Evolutionary conservation across 2,797 vertebrate species (phyloP), one percentile per base, ranked within the genome.

Genomic region (Sebastes diploproa): DNA sequence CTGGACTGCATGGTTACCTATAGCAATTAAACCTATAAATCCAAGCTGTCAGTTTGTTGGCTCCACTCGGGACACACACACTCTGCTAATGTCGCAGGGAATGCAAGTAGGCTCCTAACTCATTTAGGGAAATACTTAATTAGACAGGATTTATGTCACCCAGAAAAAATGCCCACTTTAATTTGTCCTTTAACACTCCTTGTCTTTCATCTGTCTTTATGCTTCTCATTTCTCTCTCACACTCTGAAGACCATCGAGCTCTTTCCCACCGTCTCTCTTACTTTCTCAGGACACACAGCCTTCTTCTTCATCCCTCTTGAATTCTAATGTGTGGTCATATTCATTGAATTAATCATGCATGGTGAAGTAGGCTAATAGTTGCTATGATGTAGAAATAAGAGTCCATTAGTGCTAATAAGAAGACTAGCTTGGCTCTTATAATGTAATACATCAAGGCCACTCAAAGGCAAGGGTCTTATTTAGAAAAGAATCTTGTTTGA

Each of bases 1-100:
- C 6, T 62, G 60, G 97, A 98, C 97, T 97, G 97, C 97, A 97
- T 97, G 96, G 96, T 97, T 97, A 98, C 97, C 96, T 96, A 95
- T 95, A 96, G 96, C 97, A 98, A 98, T 98, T 97, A 98, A 97
- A 97, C 96, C 96, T 97, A 97, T 98, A 98, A 97, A 97, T 98
- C 97, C 97, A 95, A 96, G 92, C 95, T 97, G 97, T 97, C 97
- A 97, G 95, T 86, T 88, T 92, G 91, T 92, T 97, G 96, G 95
- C 95, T 85, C 3, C 3, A 86, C 77, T 67, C 78, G 62, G 58
- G 71, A 88, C 62, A 81, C 80, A 94, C 70, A 66, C 70, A 66
- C 63, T 11, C 60, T 38, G 55, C 6, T 64, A 69, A 72, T 36
- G 22, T 71, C 36, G 46, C 46, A 73, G 69, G 32, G 68, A 50